phyloP scores from a whole-genome alignment of 2,888 invertebrate genomes.

The Eilema sororculum region DNA sequence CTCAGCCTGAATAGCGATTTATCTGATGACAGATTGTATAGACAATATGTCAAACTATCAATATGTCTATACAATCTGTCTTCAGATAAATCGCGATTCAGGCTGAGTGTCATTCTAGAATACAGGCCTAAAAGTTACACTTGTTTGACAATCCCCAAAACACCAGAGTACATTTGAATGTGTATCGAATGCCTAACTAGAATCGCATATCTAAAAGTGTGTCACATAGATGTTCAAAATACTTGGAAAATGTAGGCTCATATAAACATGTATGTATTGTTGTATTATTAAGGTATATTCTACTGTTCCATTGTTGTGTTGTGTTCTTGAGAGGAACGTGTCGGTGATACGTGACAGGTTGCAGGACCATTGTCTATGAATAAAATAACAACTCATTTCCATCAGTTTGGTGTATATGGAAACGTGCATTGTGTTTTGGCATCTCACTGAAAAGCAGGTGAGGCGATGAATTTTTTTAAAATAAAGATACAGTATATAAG shows the following conservation, averaged over 20 bases:
- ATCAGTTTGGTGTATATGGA: conserved; percentile 30
- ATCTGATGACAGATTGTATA: too few relatives aligned
- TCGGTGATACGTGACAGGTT: conserved; percentile 48
- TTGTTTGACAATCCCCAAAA: not conserved
- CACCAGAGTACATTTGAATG: not conserved
- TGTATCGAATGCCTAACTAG: not conserved
- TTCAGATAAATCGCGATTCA: too few relatives aligned
- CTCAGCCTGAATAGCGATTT: too few relatives aligned
- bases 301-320: conserved; percentile 4
- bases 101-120: too few relatives aligned
- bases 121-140: not conserved
- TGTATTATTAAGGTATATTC: conserved; percentile 19
- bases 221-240: not conserved
- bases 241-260: not conserved
- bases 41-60: too few relatives aligned
- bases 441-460: not conserved
- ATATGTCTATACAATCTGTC: too few relatives aligned
- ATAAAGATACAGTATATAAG: not conserved
- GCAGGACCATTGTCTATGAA: conserved; percentile 41
- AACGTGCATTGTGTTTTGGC: conserved; percentile 23
- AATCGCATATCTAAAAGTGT: not conserved
- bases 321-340: conserved; percentile 27
- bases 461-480: not conserved
- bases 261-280: conserved; percentile 2
- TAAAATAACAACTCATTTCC: conserved; percentile 48